These are phyloP conservation scores for Tretioscincus oriximinensis DNA, from an alignment of 2,113 vertebrate species.

Conservation along the genomic window DNA sequence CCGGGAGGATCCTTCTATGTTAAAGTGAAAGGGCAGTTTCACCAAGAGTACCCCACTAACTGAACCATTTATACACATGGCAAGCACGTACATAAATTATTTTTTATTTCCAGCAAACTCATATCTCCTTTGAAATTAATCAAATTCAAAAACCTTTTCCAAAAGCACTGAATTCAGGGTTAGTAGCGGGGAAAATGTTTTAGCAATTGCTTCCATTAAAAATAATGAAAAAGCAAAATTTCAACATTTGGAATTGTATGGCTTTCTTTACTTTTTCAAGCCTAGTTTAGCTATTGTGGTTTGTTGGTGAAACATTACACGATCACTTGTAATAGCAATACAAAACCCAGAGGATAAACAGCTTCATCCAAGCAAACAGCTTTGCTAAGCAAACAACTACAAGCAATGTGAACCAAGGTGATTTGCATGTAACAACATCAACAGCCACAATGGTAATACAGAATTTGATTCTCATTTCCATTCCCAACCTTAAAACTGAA, in stretches of 20 bases:
- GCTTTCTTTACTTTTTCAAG: neutral
- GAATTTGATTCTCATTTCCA: conserved; percentile 1
- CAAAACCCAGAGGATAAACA: neutral
- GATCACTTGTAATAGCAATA: neutral
- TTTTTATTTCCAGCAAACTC: neutral
- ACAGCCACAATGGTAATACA: neutral
- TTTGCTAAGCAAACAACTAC: neutral
- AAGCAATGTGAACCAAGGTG: neutral
- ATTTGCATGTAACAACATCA: neutral
- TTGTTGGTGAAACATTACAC: neutral
- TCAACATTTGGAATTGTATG: neutral
- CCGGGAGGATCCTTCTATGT: no score
- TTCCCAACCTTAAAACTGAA: neutral
- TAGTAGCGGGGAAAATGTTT: neutral
- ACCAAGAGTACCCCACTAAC: neutral
- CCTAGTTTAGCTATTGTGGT: neutral
- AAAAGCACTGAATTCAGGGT: neutral
- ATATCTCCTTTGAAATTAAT: no score
- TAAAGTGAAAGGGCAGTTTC: neutral
- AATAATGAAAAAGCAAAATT: neutral
- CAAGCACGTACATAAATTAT: neutral
- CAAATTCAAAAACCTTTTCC: neutral
- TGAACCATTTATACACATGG: neutral
- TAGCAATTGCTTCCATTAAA: no score
- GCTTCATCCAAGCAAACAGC: neutral